Base-by-base conservation (phyloP, 2,113 vertebrate species). In the Xenopus laevis region DNA sequence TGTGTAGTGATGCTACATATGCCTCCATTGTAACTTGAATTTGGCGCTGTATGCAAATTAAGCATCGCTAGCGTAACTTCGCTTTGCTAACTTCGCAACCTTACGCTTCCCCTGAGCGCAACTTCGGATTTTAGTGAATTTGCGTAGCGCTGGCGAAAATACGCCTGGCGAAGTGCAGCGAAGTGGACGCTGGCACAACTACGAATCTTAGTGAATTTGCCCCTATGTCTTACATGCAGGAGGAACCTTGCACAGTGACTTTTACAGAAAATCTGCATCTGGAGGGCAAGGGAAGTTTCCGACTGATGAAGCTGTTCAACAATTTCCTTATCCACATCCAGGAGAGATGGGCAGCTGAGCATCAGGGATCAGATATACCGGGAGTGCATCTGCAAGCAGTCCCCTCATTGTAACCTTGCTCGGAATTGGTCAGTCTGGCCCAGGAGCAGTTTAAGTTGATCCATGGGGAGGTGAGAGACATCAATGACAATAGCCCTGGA, bases 401-500 rank as follows among this genome's bases (percentile, higher is more conserved):
- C 91, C 46, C 89, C 84, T 0, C 93, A 92, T 80, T 98, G 97
- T 79, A 82, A 95, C 78, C 86, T 98, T 71, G 91, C 94, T 82
- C 95, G 83, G 96, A 98, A 74, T 95, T 97, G 83, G 95, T 98
- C 62, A 93, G 93, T 86, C 94, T 96, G 83, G 94, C 93, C 72
- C 87, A 93, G 87, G 95, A 94, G 79, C 94, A 92, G 78, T 96
- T 94, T 86, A 93, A 91, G 77, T 87, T 98, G 81, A 90, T 98
- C 65, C 97, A 97, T 96, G 78, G 94, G 84, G 94, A 96, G 85
- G 93, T 98, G 83, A 93, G 89, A 27, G 96, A 98, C 86, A 86
- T 97, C 59, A 98, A 98, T 11, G 96, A 98, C 89, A 94, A 98
- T 67, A n/a, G n/a, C n/a, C n/a, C n/a, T n/a, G n/a, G n/a, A n/a